Conservation (phyloP, 2,113 vertebrate genomes). For the western clawed frog (Xenopus tropicalis) region DNA sequence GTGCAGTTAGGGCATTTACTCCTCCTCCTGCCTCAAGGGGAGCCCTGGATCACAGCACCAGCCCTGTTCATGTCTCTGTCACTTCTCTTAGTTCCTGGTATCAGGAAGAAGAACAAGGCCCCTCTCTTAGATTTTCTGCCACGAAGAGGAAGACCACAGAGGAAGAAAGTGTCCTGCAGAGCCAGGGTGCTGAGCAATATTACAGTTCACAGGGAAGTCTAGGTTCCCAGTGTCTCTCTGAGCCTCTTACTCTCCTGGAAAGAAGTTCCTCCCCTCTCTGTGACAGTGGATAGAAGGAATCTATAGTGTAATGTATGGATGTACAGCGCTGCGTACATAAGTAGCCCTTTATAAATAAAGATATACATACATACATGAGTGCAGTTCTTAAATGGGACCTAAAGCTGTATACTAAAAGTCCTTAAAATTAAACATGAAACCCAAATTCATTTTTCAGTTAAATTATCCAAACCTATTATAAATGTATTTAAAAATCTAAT, state of each 20-base stretch:
- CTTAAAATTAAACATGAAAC: too few relatives aligned
- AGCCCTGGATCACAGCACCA: background rate
- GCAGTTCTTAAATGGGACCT: too few relatives aligned
- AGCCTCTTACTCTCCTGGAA: background rate
- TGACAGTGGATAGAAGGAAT: background rate
- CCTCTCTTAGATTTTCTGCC: background rate
- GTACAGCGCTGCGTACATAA: too few relatives aligned
- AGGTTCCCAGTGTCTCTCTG: conserved; percentile 5
- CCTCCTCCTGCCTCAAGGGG: conserved; percentile 1
- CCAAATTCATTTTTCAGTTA: too few relatives aligned
- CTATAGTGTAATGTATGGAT: too few relatives aligned
- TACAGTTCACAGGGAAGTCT: conserved; percentile 17
- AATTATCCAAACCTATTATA: too few relatives aligned
- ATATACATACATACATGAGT: too few relatives aligned
- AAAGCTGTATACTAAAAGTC: too few relatives aligned
- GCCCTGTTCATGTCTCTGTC: conserved; percentile 2
- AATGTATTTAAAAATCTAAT: too few relatives aligned
- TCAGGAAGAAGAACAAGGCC: conserved; percentile 11
- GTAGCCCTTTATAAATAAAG: too few relatives aligned
- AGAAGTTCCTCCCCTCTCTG: background rate
- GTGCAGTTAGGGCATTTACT: conserved; percentile 25
- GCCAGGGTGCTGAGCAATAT: background rate
- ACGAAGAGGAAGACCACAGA: background rate
- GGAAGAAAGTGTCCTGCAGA: background rate
- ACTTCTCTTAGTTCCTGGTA: conserved; percentile 19